Evolutionary conservation across 2,797 vertebrate genomes (phyloP).

Genomic region (Cossypha dichroa): DNA sequence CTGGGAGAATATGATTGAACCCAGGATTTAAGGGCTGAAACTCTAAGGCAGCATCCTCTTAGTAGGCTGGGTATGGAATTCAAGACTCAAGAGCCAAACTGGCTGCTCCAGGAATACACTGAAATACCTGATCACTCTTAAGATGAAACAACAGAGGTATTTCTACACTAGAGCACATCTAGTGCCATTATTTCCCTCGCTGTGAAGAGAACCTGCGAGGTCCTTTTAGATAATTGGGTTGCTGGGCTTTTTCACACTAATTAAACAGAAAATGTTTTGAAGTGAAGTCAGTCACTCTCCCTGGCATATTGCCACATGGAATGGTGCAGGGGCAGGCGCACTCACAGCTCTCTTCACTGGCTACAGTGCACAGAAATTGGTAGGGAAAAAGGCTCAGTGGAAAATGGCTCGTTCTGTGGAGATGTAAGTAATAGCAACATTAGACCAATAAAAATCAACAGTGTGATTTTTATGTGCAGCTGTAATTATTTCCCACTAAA

Average conservation of each 20-base stretch:
- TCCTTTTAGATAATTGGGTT: conserved; percentile 48
- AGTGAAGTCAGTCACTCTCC: conserved; percentile 21
- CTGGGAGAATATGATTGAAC: background rate
- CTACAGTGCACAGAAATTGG: rapidly evolving
- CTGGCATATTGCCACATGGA: conserved; percentile 35
- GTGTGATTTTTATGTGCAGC: background rate
- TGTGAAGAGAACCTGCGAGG: background rate
- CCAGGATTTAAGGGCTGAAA: background rate
- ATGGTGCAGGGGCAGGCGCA: background rate
- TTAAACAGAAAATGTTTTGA: conserved; percentile 53
- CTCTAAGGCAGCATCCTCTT: background rate
- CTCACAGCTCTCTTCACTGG: background rate
- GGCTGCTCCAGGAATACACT: background rate
- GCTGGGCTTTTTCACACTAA: conserved; percentile 1
- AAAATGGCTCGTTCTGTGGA: background rate
- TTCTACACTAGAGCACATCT: background rate
- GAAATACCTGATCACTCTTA: background rate
- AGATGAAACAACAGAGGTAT: background rate
- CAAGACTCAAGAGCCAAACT: background rate
- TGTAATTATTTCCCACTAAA: conserved; percentile 24
- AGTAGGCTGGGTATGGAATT: background rate
- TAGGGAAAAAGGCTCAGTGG: background rate
- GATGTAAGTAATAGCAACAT: background rate
- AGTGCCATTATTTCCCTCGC: background rate
- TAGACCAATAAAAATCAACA: conserved; percentile 1